Conservation (phyloP, 2,888 invertebrate species). For the Bhutanitis thaidina region DNA sequence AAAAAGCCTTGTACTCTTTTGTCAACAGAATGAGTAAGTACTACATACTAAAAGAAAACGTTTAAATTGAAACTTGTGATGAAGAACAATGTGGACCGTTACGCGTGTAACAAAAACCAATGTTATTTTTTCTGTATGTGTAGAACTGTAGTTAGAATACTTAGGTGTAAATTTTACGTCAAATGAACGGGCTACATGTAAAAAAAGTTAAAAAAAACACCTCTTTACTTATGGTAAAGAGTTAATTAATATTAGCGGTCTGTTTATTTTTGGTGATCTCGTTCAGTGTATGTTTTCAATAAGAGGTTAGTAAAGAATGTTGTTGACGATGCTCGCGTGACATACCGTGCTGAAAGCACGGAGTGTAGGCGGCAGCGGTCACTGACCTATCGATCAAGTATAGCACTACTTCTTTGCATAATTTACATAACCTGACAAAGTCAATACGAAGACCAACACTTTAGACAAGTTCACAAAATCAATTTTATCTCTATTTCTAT, state of each 20-base stretch:
- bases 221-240: too few species aligned
- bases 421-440: conserved; percentile 76
- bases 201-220: too few species aligned
- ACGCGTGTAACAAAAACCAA: conserved; percentile 37
- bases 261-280: too few species aligned
- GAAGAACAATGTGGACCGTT: conserved; percentile 45
- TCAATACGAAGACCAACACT: conserved; percentile 64
- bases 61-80: conserved; percentile 42
- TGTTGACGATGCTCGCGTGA: conserved; percentile 32
- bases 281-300: conserved; percentile 7
- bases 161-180: too few species aligned
- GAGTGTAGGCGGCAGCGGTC: conserved; percentile 58
- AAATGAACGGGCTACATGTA: too few species aligned
- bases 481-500: conserved; percentile 43
- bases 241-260: too few species aligned
- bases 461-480: conserved; percentile 57
- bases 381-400: conserved; percentile 65
- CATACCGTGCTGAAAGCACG: conserved; percentile 39
- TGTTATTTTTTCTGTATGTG: conserved; percentile 24
- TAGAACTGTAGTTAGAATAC: too few species aligned
- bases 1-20: conserved; percentile 49
- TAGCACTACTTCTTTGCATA: conserved; percentile 60
- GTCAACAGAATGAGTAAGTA: conserved; percentile 54
- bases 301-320: conserved; percentile 13
- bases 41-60: conserved; percentile 44